Base-by-base conservation (phyloP, 2,113 vertebrate genomes). In the Hystrix brachyura region DNA sequence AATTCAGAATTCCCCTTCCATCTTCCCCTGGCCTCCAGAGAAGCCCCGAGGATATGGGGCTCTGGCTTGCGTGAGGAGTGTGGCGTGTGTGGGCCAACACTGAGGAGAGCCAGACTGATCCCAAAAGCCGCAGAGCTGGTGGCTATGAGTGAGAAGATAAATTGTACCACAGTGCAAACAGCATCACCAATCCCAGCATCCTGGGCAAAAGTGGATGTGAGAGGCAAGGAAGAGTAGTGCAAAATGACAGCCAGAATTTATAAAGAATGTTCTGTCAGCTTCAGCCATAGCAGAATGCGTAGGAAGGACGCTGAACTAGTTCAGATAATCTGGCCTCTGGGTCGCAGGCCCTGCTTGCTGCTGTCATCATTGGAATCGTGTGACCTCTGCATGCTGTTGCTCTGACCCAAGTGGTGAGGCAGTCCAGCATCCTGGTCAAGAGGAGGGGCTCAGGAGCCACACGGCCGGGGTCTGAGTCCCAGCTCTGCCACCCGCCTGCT, bases 31-130 rank as follows among this genome's bases (percentile, higher is more conserved):
- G 23, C 14, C 46, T 32, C 48, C 25, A 18, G 46, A 72, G 32
- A 19, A 8, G 85, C 19, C 59, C 43, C 32, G 81, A 8, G 34
- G 69, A 88, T 10, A 4, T 46, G 19, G 10, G 43, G 25, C 4
- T 19, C 12, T 57, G 15, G 51, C 27, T 23, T 38, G 15, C 14
- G 7, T 1, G 18, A 18, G 82, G n/a, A 25, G 11, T 23, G 46
- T 4, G 43, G 8, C 13, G 13, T 59, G n/a, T 25, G 32, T 2
- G 1, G 0, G 23, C 67, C 38, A 32, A 21, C 0, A 29, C 51
- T 3, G 2, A 27, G 27, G 15, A 7, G 9, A n/a, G 46, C 4
- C 32, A 60, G 1, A 3, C 38, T 60, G 46, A 21, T 12, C 32
- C 53, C 21, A 21, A 8, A 51, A 21, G 23, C 29, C 27, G 14